Percentiles rank a stretch among this genome's conserved stretches.
These are phyloP conservation scores for Oceanodroma leucorhoa DNA, from an alignment of 2,797 vertebrate species.

Conservation along the genomic window DNA sequence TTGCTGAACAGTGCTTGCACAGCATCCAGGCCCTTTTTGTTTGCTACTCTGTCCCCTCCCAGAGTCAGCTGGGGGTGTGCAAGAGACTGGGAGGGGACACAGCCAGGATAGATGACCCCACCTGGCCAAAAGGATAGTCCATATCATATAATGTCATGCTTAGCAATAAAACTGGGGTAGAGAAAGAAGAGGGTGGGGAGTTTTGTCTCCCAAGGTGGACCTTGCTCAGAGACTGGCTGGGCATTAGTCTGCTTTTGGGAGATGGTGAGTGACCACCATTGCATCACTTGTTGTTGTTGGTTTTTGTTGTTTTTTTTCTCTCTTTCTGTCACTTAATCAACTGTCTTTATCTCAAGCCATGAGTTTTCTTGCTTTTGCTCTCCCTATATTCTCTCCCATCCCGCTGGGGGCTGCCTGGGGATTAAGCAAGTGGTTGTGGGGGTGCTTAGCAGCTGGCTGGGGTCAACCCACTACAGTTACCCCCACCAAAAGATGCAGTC, in stretches of 20 bases:
- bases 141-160: not conserved
- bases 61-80: not conserved
- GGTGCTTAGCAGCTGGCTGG: not conserved
- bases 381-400: not conserved
- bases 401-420: fast-evolving
- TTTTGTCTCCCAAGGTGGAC: not conserved
- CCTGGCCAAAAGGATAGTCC: not conserved
- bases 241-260: not conserved
- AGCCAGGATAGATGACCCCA: not conserved
- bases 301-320: not conserved
- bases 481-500: not conserved
- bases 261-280: not conserved
- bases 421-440: not conserved
- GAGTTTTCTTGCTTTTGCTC: not conserved
- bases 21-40: not conserved
- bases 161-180: not conserved
- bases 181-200: not conserved
- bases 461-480: not conserved
- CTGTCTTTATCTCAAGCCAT: not conserved
- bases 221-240: fast-evolving
- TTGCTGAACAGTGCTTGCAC: not conserved
- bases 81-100: not conserved
- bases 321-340: not conserved
- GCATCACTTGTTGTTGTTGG: not conserved
- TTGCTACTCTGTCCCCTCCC: not conserved